Evolutionary conservation across 1,140 invertebrate genomes (phyloP).

Genomic region (Grapholita molesta): DNA sequence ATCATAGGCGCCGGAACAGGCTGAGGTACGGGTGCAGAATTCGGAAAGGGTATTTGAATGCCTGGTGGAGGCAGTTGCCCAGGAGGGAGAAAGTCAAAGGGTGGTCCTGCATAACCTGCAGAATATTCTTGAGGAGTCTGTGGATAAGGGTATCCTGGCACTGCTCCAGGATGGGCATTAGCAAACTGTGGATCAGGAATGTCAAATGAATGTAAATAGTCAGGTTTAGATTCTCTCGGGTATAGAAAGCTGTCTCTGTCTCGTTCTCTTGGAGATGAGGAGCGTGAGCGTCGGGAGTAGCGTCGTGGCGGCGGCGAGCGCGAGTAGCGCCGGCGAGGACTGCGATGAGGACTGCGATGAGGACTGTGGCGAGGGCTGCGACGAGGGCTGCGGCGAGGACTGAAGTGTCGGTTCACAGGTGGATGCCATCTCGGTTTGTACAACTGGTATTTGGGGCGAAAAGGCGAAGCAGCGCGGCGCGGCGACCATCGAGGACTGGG

Average conservation of each 20-base stretch:
- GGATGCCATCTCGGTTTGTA: neutral
- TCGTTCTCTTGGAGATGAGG: slow-evolving; percentile 18
- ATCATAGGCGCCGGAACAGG: slow-evolving; percentile 40
- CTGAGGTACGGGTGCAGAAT: slow-evolving; percentile 34
- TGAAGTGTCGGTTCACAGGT: neutral
- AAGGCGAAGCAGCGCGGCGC: neutral
- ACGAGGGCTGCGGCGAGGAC: neutral
- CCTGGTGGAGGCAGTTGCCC: neutral
- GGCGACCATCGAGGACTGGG: neutral
- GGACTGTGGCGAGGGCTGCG: slow-evolving; percentile 1
- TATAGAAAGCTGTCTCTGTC: slow-evolving; percentile 48
- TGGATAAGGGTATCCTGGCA: slow-evolving; percentile 38
- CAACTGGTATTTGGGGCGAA: neutral
- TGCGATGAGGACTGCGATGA: slow-evolving; percentile 5
- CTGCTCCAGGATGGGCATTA: slow-evolving; percentile 21
- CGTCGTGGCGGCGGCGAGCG: slow-evolving; percentile 19
- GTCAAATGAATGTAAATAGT: slow-evolving; percentile 20
- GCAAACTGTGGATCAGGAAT: slow-evolving; percentile 22
- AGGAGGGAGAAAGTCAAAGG: slow-evolving; percentile 37
- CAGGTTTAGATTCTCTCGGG: slow-evolving; percentile 32
- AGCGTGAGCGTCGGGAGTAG: slow-evolving; percentile 17
- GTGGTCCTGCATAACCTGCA: slow-evolving; percentile 30
- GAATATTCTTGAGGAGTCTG: slow-evolving; percentile 26
- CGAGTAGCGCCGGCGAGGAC: slow-evolving; percentile 22
- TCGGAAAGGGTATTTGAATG: slow-evolving; percentile 7